Conservation (phyloP, 2,113 vertebrate species). For the Hylia prasina region DNA sequence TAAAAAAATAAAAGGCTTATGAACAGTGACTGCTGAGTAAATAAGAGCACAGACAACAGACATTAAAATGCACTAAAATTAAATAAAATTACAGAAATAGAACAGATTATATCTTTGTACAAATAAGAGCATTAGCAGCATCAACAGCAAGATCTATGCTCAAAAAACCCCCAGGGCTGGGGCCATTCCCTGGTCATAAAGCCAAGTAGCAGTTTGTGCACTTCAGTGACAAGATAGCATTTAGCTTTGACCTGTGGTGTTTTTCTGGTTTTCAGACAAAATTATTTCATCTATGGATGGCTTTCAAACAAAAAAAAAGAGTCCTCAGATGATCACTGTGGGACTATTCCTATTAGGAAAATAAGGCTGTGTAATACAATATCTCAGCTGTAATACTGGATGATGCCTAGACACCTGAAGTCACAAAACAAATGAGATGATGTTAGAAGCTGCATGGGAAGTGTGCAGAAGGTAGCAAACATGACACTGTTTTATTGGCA, state of each 20-base stretch:
- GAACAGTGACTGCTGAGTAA: background rate
- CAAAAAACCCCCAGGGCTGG: accelerated
- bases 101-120: background rate
- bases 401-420: background rate
- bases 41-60: background rate
- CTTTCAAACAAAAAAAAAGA: background rate
- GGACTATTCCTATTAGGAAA: background rate
- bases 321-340: background rate
- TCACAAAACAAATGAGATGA: background rate
- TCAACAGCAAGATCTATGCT: background rate
- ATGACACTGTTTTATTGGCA: background rate
- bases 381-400: background rate
- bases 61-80: background rate
- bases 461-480: background rate
- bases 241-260: background rate
- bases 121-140: background rate
- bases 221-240: background rate
- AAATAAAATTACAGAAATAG: background rate
- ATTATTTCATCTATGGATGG: background rate
- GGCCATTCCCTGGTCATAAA: background rate
- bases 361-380: background rate
- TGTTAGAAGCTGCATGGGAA: background rate
- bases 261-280: background rate
- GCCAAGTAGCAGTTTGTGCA: background rate
- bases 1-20: background rate